Evolutionary conservation across 1,140 invertebrate species (phyloP), one percentile per base, ranked within the genome.

Genomic region (Coenobita brevimanus): DNA sequence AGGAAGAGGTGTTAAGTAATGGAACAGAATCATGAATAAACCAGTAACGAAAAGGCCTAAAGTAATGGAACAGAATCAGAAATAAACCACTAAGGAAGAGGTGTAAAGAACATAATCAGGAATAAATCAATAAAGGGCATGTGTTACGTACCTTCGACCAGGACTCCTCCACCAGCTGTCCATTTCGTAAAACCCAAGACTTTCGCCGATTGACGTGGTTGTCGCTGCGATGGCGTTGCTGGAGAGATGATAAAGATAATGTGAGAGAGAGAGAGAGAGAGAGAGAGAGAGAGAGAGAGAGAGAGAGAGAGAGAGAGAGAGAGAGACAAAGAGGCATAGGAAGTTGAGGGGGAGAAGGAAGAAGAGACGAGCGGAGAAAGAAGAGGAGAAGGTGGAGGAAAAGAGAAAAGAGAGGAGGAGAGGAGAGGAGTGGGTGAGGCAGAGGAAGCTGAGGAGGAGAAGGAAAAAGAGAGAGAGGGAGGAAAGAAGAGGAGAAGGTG

Each of bases 191-290:
- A 2, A 97, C 96, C 91, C 96, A 95, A 4, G 97, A 97, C 92
- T 96, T 96, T 91, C 98, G 93, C 93, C 98, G 97, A 93, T 99
- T 99, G 89, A 99, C 98, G 93, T 98, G 97, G 76, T 96, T 97
- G 93, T 99, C 98, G 93, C 96, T 98, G 91, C 96, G 95, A 93
- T 99, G 98, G 92, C 98, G 95, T 98, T 98, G 97, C 97, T 99
- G 93, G 15, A 94, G 93, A 91, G 90, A 89, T 17, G 17, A 50
- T 6, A 50, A 17, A 50, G 17, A 50, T 24, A 8, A 24, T 67
- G 21, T n/a, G n/a, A 24, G 30, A 67, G 64, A 24, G 21, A 67
- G 30, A n/a, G 46, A 8, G 17, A 8, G 46, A 17, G 46, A 8
- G 69, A 36, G 69, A 73, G 36, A 73, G 69, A 73, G 69, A 36